A percentile compares a stretch with the other conserved stretches of the same genome.
phyloP scores from a whole-genome alignment of 2,888 invertebrate genomes.

The Andrena flavipes region DNA sequence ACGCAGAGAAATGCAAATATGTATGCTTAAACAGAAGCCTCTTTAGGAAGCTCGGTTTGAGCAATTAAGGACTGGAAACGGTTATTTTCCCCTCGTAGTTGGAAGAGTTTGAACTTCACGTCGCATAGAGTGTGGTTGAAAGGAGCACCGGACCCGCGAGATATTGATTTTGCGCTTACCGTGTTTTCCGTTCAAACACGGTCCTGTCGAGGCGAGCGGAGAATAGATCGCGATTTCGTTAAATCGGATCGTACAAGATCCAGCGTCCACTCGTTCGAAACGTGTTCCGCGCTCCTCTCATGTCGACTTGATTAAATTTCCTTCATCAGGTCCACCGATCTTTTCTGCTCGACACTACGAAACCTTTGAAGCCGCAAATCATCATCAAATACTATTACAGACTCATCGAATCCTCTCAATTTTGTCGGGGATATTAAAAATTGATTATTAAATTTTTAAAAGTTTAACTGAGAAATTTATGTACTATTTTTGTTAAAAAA shows the following conservation, averaged over 20 bases:
- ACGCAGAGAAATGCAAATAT: not conserved
- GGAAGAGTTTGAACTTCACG: constrained; percentile 39
- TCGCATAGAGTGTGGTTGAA: constrained; percentile 38
- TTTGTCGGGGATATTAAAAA: too few relatives aligned
- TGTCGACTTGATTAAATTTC: constrained; percentile 15
- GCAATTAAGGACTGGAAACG: constrained; percentile 25
- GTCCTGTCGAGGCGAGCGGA: constrained; percentile 17
- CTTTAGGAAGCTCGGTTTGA: not conserved
- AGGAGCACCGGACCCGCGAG: constrained; percentile 43
- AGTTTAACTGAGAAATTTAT: too few relatives aligned
- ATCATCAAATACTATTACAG: not conserved
- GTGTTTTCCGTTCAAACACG: constrained; percentile 60
- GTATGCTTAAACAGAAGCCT: not conserved
- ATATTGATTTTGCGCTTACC: constrained; percentile 61
- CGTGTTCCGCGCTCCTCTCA: not conserved
- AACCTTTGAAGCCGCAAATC: not conserved
- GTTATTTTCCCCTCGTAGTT: constrained; percentile 39
- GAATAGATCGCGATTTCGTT: constrained; percentile 46
- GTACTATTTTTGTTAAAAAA: too few relatives aligned
- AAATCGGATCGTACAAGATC: constrained; percentile 30
- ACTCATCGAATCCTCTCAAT: too few relatives aligned
- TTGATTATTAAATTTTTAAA: too few relatives aligned
- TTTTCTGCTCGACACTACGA: not conserved
- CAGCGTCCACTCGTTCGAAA: constrained; percentile 13
- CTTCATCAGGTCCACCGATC: constrained; percentile 8